Percentiles rank a stretch among this genome's conserved stretches.
These are phyloP conservation scores for Drosophila multiciliata DNA, from an alignment of 2,888 invertebrate genomes.

Conservation along the genomic window DNA sequence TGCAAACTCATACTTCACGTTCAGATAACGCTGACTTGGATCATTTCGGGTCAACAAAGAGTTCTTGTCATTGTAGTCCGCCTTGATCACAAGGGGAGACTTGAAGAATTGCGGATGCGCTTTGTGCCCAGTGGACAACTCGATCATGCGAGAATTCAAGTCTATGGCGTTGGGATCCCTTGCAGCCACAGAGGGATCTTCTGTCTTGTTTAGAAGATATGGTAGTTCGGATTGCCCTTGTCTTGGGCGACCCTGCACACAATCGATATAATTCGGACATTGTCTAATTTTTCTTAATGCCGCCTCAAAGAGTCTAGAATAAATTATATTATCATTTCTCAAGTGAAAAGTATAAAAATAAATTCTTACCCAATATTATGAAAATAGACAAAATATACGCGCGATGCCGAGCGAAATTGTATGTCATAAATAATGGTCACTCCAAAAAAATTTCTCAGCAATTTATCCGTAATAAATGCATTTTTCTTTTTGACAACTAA, in stretches of 20 bases:
- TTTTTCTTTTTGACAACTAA: slow-evolving; percentile 46
- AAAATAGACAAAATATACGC: slow-evolving; percentile 52
- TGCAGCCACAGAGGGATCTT: background rate
- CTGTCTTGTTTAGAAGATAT: background rate
- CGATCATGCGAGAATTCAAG: slow-evolving; percentile 48
- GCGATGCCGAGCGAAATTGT: slow-evolving; percentile 15
- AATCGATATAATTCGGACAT: slow-evolving; percentile 38
- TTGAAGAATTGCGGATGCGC: slow-evolving; percentile 62
- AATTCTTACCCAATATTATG: slow-evolving; percentile 46
- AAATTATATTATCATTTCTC: background rate
- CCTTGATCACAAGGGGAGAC: slow-evolving; percentile 51
- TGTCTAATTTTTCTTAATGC: slow-evolving; percentile 34
- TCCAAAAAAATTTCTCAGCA: slow-evolving; percentile 51
- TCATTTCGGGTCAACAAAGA: slow-evolving; percentile 63
- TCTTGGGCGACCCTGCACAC: slow-evolving; percentile 16
- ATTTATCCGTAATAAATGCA: slow-evolving; percentile 15
- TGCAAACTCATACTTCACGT: slow-evolving; percentile 69
- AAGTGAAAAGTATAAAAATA: background rate
- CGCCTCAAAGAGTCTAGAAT: slow-evolving; percentile 41
- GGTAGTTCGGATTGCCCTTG: background rate
- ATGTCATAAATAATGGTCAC: slow-evolving; percentile 22
- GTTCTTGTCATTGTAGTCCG: slow-evolving; percentile 52
- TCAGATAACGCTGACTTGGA: slow-evolving; percentile 62
- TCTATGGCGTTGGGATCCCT: slow-evolving; percentile 11
- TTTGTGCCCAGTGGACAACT: slow-evolving; percentile 58